Base-by-base conservation (phyloP, 1,140 invertebrate species). In the Atopsyche davidsoni region DNA sequence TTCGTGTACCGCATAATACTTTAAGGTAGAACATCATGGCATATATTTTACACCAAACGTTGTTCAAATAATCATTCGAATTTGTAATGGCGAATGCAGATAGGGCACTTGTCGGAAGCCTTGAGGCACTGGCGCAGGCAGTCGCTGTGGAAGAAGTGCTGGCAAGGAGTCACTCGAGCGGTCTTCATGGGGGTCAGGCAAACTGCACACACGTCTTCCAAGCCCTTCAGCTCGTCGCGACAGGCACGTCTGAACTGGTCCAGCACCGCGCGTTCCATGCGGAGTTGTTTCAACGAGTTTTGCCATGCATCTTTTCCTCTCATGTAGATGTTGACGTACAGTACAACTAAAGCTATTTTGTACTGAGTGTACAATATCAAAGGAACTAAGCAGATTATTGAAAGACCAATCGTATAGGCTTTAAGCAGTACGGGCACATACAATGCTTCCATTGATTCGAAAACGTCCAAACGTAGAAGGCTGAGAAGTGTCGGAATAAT, bases 161-260 rank as follows among this genome's bases (percentile, higher is more conserved):
- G 81, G 60, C 85, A 88, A 1, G 84, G 84, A 1, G 85, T 88
- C 1, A 86, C 75, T 11, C 84, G 69, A 0, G 84, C 85, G 11
- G 73, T 76, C 36, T 68, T 74, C 83, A 87, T 86, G 1, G 66
- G 60, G 49, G 77, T 80, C 7, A 88, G 68, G 59, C 85, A 88
- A 11, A 88, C 82, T 1, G 84, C 80, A 63, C 85, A 88, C 2
- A 87, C 81, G 59, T 88, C 85, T 53, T 87, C 83, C 43, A 82
- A 77, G 24, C 75, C 76, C 3, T 72, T 67, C 13, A 87, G 72
- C 59, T 87, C 85, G 9, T 81, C 77, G 1, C 57, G 24, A 1
- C 79, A 82, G 1, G 85, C 86, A 23, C 75, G 70, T 28, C 85
- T 65, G 58, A 83, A 89, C 45, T 74, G 75, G 16, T 74, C 73